Evolutionary conservation across 2,113 vertebrate species (phyloP).

Genomic region (Brachyhypopomus occidentalis): DNA sequence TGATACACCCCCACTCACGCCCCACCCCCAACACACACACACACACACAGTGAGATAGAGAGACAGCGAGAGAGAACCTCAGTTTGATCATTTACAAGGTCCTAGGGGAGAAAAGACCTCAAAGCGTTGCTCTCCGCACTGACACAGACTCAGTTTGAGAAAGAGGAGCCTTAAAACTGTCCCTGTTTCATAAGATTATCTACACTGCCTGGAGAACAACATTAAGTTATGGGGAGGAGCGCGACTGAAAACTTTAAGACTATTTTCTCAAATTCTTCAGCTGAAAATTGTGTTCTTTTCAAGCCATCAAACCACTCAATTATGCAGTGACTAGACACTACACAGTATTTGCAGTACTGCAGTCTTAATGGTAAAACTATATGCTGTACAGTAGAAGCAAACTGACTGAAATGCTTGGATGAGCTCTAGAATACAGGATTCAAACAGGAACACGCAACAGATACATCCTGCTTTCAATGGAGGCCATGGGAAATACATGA

Average conservation of each 20-base stretch:
- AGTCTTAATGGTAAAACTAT: background rate
- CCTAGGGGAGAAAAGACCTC: background rate
- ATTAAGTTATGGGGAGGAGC: background rate
- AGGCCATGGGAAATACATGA: no score
- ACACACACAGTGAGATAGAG: background rate
- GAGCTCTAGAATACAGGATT: no score
- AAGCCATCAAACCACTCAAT: background rate
- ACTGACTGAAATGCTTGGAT: no score
- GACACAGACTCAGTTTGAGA: background rate
- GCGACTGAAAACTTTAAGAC: background rate
- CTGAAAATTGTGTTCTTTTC: background rate
- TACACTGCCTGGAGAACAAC: background rate
- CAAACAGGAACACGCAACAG: no score
- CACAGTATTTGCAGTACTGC: background rate
- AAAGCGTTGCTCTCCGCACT: background rate
- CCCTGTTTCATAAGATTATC: background rate
- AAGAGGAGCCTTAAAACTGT: background rate
- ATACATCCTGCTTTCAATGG: no score
- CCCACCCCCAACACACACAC: no score
- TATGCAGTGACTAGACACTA: background rate
- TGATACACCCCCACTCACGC: no score
- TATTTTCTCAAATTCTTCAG: no score
- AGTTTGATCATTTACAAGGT: slow-evolving; percentile 18
- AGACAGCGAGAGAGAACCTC: background rate
- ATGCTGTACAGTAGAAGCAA: background rate